A percentile compares a stretch with the other conserved stretches of the same genome.
Conservation (phyloP, 1,140 invertebrate species). For the Cherax quadricarinatus region DNA sequence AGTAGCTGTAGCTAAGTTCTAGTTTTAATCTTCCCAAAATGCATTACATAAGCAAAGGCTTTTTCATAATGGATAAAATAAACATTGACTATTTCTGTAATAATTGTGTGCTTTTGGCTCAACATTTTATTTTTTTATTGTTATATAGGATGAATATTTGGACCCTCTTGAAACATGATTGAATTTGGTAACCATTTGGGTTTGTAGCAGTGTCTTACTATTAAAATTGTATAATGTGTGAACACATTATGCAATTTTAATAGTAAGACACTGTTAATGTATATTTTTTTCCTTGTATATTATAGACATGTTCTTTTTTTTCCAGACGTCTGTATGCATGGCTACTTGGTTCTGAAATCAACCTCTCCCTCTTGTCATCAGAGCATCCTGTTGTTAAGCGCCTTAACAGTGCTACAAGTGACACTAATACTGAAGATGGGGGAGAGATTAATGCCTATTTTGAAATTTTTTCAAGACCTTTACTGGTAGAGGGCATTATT, state of each 20-base stretch:
- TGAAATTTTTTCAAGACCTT: conserved; percentile 84
- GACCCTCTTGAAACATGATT: too few relatives aligned
- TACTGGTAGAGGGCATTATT: conserved; percentile 79
- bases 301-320: conserved; percentile 14
- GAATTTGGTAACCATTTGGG: too few relatives aligned
- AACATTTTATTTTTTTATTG: too few relatives aligned
- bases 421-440: conserved; percentile 74
- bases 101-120: too few relatives aligned
- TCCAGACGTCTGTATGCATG: conserved; percentile 87
- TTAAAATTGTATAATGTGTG: too few relatives aligned
- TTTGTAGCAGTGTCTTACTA: too few relatives aligned
- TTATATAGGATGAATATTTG: too few relatives aligned
- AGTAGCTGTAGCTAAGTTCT: too few relatives aligned
- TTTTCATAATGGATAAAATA: too few relatives aligned
- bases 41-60: too few relatives aligned
- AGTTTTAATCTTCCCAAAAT: too few relatives aligned
- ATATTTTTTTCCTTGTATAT: conserved; percentile 43
- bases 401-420: conserved; percentile 74
- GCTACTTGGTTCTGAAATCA: conserved; percentile 86
- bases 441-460: conserved; percentile 82
- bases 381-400: conserved; percentile 77
- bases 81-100: too few relatives aligned
- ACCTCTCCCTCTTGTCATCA: conserved; percentile 78
- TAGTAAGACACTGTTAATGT: neutral
- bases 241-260: neutral